Percentiles rank a stretch among this genome's conserved stretches.
Conservation (phyloP, 37 sponge, comb jelly and placozoan genomes). For the Spongia lamella region DNA sequence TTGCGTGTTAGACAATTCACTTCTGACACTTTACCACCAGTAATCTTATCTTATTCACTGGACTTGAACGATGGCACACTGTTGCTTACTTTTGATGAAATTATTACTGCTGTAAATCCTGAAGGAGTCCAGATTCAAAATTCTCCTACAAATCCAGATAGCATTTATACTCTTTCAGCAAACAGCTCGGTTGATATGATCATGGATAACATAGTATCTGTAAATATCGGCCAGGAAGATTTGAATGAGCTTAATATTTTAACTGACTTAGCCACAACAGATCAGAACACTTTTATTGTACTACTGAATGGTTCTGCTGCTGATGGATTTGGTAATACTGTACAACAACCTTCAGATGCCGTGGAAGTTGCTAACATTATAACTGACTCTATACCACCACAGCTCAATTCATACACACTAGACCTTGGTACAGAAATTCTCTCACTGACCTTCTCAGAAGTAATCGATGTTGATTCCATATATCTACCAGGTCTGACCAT, state of each 20-base stretch:
- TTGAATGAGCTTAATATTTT: conserved; percentile 50
- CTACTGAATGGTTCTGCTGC: conserved; percentile 46
- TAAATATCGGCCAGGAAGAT: conserved; percentile 58
- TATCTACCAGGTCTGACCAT: conserved; percentile 50
- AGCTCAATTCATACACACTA: conserved; percentile 53
- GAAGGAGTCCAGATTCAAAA: conserved; percentile 51
- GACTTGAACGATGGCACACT: conserved; percentile 62
- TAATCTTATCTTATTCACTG: conserved; percentile 39
- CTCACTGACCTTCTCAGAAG: conserved; percentile 72
- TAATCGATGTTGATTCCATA: conserved; percentile 56
- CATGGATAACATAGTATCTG: conserved; percentile 30
- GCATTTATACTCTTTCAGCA: conserved; percentile 39
- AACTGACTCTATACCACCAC: conserved; percentile 60
- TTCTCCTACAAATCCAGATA: conserved; percentile 14
- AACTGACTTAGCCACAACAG: conserved; percentile 36
- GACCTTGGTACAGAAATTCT: conserved; percentile 76
- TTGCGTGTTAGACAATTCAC: conserved; percentile 57
- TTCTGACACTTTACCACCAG: conserved; percentile 65
- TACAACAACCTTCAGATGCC: conserved; percentile 21
- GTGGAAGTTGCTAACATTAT: conserved; percentile 28
- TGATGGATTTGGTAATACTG: conserved; percentile 52
- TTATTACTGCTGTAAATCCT: conserved; percentile 19
- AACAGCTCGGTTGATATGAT: conserved; percentile 31
- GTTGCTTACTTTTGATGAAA: conserved; percentile 81
- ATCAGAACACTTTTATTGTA: conserved; percentile 45